These are phyloP conservation scores for Distichodus sexfasciatus DNA, from an alignment of 2,797 vertebrate genomes.

Conservation along the genomic window DNA sequence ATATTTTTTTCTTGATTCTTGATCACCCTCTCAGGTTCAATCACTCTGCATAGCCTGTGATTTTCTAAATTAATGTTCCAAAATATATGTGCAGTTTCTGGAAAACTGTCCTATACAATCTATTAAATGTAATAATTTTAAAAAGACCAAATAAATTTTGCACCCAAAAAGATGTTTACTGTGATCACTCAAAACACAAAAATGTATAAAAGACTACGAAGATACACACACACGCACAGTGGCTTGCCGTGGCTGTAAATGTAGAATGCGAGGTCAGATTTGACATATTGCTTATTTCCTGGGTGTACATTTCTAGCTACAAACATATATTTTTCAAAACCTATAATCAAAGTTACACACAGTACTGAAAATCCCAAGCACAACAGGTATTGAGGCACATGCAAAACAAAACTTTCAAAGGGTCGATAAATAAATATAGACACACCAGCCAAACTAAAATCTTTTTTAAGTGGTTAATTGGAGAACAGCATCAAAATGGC, in stretches of 20 bases:
- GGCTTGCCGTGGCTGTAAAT: background rate
- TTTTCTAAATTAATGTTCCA: too few relatives aligned
- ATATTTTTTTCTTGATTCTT: background rate
- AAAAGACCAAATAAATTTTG: background rate
- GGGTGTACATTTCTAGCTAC: background rate
- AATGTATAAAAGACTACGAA: constrained; percentile 26
- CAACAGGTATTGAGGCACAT: background rate
- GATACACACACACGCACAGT: too few relatives aligned
- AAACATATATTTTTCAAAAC: background rate
- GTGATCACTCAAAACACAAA: constrained; percentile 18
- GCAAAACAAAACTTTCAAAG: background rate
- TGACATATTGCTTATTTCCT: constrained; percentile 20
- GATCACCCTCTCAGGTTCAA: background rate
- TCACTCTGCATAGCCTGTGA: too few relatives aligned
- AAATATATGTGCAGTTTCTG: too few relatives aligned
- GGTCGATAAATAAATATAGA: constrained; percentile 22
- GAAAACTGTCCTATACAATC: background rate
- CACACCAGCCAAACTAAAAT: background rate
- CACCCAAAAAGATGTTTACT: constrained; percentile 34
- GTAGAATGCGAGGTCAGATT: constrained; percentile 17
- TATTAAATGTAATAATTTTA: background rate
- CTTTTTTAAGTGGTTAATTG: background rate
- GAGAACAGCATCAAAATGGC: too few relatives aligned
- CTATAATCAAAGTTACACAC: background rate
- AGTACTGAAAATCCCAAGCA: too few relatives aligned